Percentiles rank a stretch among this genome's conserved stretches.
Evolutionary conservation across 1,140 invertebrate species (phyloP).

Genomic region (Saccostrea echinata): DNA sequence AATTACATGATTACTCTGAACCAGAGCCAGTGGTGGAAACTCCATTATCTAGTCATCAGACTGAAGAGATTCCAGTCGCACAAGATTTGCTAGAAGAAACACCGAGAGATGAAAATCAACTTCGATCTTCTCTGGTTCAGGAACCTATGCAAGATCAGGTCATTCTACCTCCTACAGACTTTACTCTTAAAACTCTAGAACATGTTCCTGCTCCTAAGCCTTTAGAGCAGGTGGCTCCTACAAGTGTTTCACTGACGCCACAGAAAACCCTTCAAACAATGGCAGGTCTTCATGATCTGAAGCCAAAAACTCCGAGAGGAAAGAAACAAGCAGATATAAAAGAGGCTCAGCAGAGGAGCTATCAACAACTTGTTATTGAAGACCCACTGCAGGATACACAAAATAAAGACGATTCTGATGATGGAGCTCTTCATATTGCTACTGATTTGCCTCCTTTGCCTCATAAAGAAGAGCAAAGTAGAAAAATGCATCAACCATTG

Average conservation of each 20-base stretch:
- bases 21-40: conserved; percentile 26
- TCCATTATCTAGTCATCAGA: not conserved
- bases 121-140: not conserved
- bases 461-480: not conserved
- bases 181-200: not conserved
- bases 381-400: conserved; percentile 16
- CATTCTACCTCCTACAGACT: not conserved
- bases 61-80: not conserved
- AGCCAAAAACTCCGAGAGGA: not conserved
- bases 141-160: not conserved
- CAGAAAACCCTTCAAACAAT: not conserved
- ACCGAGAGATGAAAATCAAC: not conserved
- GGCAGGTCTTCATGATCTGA: not conserved
- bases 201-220: not conserved
- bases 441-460: conserved; percentile 53
- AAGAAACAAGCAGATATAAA: not conserved
- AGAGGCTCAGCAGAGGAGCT: not conserved
- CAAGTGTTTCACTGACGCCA: not conserved
- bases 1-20: not conserved
- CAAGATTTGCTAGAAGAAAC: conserved; percentile 26
- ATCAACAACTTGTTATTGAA: conserved; percentile 12
- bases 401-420: conserved; percentile 58
- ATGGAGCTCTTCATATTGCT: conserved; percentile 59
- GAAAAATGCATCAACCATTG: not conserved
- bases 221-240: not conserved